Conservation (phyloP, 2,797 vertebrate genomes). For the Oreonectes daqikongensis region DNA sequence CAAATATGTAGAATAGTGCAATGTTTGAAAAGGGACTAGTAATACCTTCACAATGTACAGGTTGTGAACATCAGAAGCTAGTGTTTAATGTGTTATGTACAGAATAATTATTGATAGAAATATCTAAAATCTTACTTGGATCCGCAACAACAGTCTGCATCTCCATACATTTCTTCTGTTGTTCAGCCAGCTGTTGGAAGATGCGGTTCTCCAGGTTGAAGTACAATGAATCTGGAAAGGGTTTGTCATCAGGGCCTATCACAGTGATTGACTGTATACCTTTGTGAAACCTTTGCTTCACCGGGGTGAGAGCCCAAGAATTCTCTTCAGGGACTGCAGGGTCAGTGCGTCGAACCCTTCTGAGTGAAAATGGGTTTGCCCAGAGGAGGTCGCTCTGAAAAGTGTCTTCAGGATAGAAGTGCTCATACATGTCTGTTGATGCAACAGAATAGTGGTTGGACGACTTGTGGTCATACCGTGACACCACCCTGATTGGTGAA, state of each 20-base stretch:
- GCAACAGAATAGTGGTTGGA: constrained; percentile 60
- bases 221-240: constrained; percentile 65
- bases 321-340: constrained; percentile 45
- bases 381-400: constrained; percentile 69
- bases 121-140: constrained; percentile 71
- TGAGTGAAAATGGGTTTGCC: constrained; percentile 72
- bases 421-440: constrained; percentile 78
- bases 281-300: constrained; percentile 46
- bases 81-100: neutral
- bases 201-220: constrained; percentile 67
- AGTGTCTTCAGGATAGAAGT: constrained; percentile 73
- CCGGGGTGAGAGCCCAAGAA: constrained; percentile 48
- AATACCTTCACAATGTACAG: neutral
- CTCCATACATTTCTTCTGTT: constrained; percentile 62
- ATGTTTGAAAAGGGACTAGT: neutral
- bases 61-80: neutral
- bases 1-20: neutral
- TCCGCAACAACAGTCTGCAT: constrained; percentile 66
- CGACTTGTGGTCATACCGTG: constrained; percentile 57
- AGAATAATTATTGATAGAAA: constrained; percentile 11
- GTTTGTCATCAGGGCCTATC: constrained; percentile 55
- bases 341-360: constrained; percentile 62
- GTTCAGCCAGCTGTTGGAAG: constrained; percentile 60
- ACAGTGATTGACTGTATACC: constrained; percentile 53
- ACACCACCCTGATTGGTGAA: constrained; percentile 66